Percentiles rank a stretch among this genome's conserved stretches.
phyloP scores from a whole-genome alignment of 2,113 vertebrate genomes.

The Sakesphorus luctuosus region DNA sequence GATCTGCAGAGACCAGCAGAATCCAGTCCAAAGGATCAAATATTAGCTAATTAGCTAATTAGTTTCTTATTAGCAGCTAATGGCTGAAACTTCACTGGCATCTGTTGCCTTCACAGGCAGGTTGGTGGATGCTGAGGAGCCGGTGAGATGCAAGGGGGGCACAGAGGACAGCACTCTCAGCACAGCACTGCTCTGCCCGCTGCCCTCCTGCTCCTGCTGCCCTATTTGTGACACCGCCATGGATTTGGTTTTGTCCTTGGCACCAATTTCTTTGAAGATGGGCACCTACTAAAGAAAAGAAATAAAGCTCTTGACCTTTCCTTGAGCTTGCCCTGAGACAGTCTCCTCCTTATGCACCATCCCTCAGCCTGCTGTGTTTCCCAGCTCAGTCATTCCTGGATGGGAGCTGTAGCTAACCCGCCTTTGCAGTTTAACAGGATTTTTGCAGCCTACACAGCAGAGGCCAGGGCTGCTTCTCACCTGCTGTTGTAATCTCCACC shows the following conservation, averaged over 20 bases:
- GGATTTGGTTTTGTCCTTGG: rapidly evolving
- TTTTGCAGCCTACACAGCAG: slow-evolving; percentile 49
- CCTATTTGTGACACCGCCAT: rapidly evolving
- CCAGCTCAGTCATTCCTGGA: slow-evolving; percentile 36
- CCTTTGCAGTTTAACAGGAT: slow-evolving; percentile 62
- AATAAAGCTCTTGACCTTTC: not conserved
- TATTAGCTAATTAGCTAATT: not conserved
- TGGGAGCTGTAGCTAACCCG: slow-evolving; percentile 43
- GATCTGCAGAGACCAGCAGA: not conserved
- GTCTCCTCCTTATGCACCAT: rapidly evolving
- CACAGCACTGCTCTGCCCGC: rapidly evolving
- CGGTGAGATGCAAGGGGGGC: not conserved
- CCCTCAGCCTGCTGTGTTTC: not conserved
- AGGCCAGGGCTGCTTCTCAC: slow-evolving; percentile 47
- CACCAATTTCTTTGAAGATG: not conserved
- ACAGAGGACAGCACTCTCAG: not conserved
- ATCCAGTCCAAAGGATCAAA: not conserved
- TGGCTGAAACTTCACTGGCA: not conserved
- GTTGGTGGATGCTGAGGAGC: not conserved
- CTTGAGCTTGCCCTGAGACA: not conserved
- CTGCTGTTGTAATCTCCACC: slow-evolving; percentile 71
- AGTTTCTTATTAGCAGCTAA: not conserved
- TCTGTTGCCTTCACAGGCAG: not conserved
- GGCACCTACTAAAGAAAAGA: not conserved
- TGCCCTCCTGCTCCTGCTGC: not conserved